Conservation (phyloP, 1,140 invertebrate genomes). For the Aphidius gifuensis region DNA sequence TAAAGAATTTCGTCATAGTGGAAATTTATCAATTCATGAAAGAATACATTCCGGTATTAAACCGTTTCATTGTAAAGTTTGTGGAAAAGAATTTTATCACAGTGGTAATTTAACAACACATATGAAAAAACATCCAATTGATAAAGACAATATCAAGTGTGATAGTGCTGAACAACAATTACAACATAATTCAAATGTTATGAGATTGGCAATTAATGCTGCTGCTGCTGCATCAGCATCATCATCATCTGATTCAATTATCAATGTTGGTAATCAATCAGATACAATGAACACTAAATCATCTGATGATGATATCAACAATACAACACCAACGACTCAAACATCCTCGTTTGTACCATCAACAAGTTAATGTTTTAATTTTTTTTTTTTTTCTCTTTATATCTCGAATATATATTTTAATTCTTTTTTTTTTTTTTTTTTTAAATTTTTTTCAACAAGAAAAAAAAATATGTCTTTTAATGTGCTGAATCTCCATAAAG, state of each 20-base stretch:
- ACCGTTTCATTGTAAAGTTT: slow-evolving; percentile 70
- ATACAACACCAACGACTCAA: slow-evolving; percentile 6
- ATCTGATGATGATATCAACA: not conserved
- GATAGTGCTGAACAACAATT: slow-evolving; percentile 2
- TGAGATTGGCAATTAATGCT: slow-evolving; percentile 19
- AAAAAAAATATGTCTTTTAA: no score
- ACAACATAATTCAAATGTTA: slow-evolving; percentile 10
- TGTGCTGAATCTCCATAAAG: no score
- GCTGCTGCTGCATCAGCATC: not conserved
- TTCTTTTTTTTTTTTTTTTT: no score
- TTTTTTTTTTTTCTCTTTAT: no score
- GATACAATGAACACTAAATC: slow-evolving; percentile 9
- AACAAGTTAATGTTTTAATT: slow-evolving; percentile 20
- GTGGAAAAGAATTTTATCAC: slow-evolving; percentile 68
- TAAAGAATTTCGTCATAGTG: slow-evolving; percentile 59
- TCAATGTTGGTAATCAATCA: slow-evolving; percentile 1
- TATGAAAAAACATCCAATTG: slow-evolving; percentile 49
- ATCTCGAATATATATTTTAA: no score
- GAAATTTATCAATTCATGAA: slow-evolving; percentile 57
- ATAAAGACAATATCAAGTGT: slow-evolving; percentile 9
- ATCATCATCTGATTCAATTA: slow-evolving; percentile 9
- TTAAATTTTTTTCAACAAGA: no score
- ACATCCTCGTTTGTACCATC: slow-evolving; percentile 18
- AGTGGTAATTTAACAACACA: slow-evolving; percentile 59
- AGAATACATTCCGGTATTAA: slow-evolving; percentile 56